A percentile compares a stretch with the other conserved stretches of the same genome.
Evolutionary conservation across 2,113 vertebrate species (phyloP).

Genomic region (Hippolais icterina): DNA sequence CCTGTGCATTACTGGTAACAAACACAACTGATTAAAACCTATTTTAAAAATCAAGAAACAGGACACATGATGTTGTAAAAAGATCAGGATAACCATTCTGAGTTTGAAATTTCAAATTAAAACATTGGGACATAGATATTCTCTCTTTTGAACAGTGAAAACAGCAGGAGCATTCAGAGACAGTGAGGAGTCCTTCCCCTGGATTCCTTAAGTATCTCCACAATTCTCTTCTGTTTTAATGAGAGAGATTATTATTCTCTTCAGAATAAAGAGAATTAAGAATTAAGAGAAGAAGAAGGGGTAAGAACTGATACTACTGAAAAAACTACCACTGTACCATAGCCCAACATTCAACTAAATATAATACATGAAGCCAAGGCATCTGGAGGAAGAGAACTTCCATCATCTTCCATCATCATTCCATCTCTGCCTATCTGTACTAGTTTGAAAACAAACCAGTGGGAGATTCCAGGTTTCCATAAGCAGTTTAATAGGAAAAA

Average conservation of each 20-base stretch:
- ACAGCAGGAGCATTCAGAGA: not conserved
- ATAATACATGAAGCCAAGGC: not conserved
- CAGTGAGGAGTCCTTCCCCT: not conserved
- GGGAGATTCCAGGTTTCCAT: not conserved
- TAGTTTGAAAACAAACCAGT: not conserved
- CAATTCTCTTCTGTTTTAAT: not conserved
- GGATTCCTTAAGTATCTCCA: not conserved
- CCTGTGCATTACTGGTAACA: not conserved
- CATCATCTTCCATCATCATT: not conserved
- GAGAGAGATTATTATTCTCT: not conserved
- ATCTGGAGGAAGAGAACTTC: not conserved
- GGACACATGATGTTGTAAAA: not conserved
- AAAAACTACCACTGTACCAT: not conserved
- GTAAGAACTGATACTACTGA: not conserved
- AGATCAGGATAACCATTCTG: not conserved
- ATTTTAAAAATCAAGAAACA: not conserved
- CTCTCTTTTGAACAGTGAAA: not conserved
- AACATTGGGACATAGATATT: not conserved
- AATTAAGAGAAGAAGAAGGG: not conserved
- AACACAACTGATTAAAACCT: not conserved
- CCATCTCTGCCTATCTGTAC: not conserved
- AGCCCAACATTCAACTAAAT: not conserved
- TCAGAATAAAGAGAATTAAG: too few species aligned
- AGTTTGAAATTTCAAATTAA: not conserved
- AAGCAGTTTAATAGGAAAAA: not conserved